A percentile compares a stretch with the other conserved stretches of the same genome.
Conservation (phyloP, 2,888 invertebrate species). For the Lithophane ornitopus region DNA sequence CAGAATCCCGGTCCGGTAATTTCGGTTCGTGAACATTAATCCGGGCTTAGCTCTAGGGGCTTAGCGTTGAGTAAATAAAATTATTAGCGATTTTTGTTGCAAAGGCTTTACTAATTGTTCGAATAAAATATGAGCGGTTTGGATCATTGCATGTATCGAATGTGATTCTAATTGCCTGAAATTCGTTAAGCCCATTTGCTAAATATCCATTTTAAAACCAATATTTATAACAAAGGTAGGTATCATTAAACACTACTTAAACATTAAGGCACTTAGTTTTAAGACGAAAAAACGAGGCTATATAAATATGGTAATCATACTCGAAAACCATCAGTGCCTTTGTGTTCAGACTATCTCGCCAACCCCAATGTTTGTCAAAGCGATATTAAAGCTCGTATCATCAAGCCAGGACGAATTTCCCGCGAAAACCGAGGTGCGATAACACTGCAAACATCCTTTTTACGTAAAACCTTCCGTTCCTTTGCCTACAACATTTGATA, state of each 20-base stretch:
- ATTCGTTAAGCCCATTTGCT: neutral
- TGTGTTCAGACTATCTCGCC: neutral
- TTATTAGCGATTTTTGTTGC: conserved; percentile 1
- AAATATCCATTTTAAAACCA: neutral
- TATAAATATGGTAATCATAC: conserved; percentile 3
- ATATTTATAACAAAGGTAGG: neutral
- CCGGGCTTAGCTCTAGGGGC: neutral
- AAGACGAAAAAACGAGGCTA: neutral
- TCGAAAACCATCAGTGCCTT: neutral
- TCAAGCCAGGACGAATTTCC: neutral
- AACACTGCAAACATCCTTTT: conserved; percentile 22
- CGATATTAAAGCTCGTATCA: conserved; percentile 16
- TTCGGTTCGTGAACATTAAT: conserved; percentile 22
- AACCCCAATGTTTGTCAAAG: neutral
- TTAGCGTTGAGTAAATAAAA: conserved; percentile 16
- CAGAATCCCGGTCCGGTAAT: neutral
- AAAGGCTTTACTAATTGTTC: neutral
- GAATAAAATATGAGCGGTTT: conserved; percentile 11
- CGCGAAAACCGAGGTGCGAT: conserved; percentile 20
- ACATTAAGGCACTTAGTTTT: neutral
- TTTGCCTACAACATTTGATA: neutral
- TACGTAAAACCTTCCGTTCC: conserved; percentile 30
- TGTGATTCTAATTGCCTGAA: neutral
- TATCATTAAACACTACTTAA: neutral
- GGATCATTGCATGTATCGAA: neutral